Percentiles rank a stretch among this genome's conserved stretches.
These are phyloP conservation scores for Galaxea fascicularis DNA, from an alignment of 92 coral and sea anemone genomes.

Conservation along the genomic window DNA sequence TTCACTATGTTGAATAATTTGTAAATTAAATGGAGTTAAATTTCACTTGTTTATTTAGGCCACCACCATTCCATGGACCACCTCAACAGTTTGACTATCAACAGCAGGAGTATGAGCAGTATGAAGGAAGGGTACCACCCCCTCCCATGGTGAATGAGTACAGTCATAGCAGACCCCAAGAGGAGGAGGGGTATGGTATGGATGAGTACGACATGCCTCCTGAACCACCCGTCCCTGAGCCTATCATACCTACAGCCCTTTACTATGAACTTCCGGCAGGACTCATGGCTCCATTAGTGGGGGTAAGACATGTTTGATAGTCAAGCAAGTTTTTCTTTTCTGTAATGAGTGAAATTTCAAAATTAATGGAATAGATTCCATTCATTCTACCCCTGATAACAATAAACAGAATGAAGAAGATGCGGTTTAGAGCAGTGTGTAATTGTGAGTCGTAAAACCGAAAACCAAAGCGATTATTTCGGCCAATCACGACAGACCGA, in stretches of 20 bases:
- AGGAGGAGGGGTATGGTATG: slow-evolving; percentile 60
- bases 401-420: no score
- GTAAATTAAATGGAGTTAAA: neutral
- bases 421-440: no score
- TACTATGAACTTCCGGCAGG: slow-evolving; percentile 99
- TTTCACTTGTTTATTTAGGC: slow-evolving; percentile 39
- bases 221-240: slow-evolving; percentile 85
- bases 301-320: slow-evolving; percentile 44
- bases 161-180: slow-evolving; percentile 53
- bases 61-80: slow-evolving; percentile 79
- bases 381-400: no score
- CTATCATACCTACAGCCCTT: slow-evolving; percentile 92
- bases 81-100: slow-evolving; percentile 93
- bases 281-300: slow-evolving; percentile 94
- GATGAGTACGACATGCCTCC: slow-evolving; percentile 77
- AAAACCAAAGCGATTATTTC: no score
- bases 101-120: slow-evolving; percentile 76
- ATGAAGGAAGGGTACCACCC: slow-evolving; percentile 15
- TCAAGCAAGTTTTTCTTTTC: neutral
- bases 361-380: no score
- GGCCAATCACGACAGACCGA: no score
- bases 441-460: no score
- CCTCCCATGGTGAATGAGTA: slow-evolving; percentile 72
- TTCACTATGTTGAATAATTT: no score
- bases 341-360: no score